Conservation (phyloP, 2,113 vertebrate species). For the Phylloscopus trochilus region DNA sequence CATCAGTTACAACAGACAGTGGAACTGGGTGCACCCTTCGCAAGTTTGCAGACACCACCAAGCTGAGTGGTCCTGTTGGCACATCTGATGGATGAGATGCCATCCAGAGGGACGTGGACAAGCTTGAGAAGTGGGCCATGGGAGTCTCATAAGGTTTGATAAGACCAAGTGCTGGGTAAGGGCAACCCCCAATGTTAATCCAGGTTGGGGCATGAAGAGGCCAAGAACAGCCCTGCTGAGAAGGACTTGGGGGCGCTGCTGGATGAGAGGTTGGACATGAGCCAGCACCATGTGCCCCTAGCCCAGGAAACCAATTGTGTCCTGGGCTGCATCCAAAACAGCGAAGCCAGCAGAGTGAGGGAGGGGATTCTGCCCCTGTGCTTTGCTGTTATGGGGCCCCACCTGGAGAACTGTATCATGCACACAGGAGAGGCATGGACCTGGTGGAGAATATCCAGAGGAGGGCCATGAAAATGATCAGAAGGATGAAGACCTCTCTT, state of each 20-base stretch:
- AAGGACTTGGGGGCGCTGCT: not conserved
- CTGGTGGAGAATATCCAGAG: not conserved
- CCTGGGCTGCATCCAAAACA: not conserved
- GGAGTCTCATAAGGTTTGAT: not conserved
- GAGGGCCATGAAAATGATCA: not conserved
- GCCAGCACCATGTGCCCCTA: not conserved
- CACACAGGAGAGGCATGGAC: not conserved
- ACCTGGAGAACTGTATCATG: not conserved
- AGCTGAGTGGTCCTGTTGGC: not conserved
- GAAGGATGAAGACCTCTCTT: not conserved
- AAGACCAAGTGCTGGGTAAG: not conserved
- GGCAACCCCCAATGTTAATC: not conserved
- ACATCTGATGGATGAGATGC: not conserved
- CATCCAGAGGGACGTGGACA: not conserved
- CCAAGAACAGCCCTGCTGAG: not conserved
- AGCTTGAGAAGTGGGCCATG: not conserved
- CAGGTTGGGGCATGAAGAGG: not conserved
- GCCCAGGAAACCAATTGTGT: not conserved
- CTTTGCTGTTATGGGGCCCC: not conserved
- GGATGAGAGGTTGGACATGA: not conserved
- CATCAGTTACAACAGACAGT: not conserved
- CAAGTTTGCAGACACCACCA: not conserved
- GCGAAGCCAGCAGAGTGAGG: not conserved
- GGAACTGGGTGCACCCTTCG: not conserved
- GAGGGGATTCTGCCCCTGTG: not conserved